Percentiles rank a stretch among this genome's conserved stretches.
Evolutionary conservation across 2,113 vertebrate genomes (phyloP).

Genomic region (Pelusios castaneus): DNA sequence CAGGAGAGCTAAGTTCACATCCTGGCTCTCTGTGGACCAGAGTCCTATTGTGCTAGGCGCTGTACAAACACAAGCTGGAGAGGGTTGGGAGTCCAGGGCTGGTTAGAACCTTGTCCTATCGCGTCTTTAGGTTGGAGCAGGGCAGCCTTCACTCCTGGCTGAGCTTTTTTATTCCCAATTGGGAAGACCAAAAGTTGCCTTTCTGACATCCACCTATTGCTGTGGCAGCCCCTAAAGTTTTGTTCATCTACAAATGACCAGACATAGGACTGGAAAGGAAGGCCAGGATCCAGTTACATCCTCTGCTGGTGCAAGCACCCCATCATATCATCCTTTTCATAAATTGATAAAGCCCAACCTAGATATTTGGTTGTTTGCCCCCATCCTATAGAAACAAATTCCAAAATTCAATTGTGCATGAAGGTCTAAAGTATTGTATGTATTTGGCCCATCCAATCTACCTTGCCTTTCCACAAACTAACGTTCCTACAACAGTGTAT

Average conservation of each 20-base stretch:
- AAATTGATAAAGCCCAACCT: background rate
- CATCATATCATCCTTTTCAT: background rate
- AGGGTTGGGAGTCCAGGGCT: background rate
- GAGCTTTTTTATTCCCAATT: background rate
- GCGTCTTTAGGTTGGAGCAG: background rate
- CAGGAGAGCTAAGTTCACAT: background rate
- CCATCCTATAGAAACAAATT: too few species aligned
- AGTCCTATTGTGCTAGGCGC: background rate
- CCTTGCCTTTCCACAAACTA: background rate
- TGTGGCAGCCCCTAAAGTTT: background rate
- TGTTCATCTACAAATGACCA: background rate
- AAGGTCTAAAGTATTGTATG: fast-evolving
- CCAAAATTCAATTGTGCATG: background rate
- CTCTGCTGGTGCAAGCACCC: background rate
- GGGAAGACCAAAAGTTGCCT: background rate
- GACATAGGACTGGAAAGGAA: background rate
- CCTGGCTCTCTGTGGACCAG: background rate
- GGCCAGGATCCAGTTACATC: background rate
- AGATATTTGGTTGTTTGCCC: background rate
- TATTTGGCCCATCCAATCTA: background rate
- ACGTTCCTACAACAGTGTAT: background rate
- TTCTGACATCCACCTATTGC: too few species aligned
- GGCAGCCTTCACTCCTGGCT: background rate
- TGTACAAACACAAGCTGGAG: background rate
- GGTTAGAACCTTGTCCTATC: background rate